Evolutionary conservation across 2,113 vertebrate genomes (phyloP).

Genomic region (Pseudopipra pipra): DNA sequence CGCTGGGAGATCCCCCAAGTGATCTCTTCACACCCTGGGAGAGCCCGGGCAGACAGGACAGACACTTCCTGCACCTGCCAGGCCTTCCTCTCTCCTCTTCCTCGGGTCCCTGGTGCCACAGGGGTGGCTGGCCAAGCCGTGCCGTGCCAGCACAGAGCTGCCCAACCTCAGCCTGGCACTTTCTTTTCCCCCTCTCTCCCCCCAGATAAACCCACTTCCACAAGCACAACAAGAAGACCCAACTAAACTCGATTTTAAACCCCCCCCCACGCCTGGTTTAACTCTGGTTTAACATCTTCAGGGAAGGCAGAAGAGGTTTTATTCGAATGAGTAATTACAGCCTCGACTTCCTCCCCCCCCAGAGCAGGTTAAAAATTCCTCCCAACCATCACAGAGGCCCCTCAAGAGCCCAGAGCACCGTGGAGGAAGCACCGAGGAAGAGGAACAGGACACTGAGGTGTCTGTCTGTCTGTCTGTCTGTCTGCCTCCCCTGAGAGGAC

Average conservation of each 20-base stretch:
- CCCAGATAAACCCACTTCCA: background rate
- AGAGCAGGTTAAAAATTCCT: background rate
- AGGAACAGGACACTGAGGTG: background rate
- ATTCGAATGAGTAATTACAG: background rate
- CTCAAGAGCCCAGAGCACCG: background rate
- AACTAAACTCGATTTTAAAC: background rate
- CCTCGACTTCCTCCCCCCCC: background rate
- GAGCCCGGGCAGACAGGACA: background rate
- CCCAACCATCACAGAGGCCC: background rate
- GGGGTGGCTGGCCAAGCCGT: fast-evolving
- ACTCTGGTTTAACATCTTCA: background rate
- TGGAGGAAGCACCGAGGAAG: background rate
- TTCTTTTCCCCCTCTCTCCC: fast-evolving
- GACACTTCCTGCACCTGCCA: background rate
- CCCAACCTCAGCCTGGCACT: background rate
- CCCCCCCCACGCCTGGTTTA: background rate
- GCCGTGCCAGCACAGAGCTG: too few relatives aligned
- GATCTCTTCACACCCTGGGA: background rate
- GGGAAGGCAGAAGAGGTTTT: background rate
- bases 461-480: background rate
- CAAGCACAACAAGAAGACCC: background rate
- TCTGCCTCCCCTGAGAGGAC: background rate
- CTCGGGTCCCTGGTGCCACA: fast-evolving
- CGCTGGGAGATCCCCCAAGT: fast-evolving
- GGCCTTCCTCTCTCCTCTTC: background rate